These are phyloP conservation scores for Alsophila aescularia DNA, from an alignment of 2,888 invertebrate species.

Conservation along the genomic window DNA sequence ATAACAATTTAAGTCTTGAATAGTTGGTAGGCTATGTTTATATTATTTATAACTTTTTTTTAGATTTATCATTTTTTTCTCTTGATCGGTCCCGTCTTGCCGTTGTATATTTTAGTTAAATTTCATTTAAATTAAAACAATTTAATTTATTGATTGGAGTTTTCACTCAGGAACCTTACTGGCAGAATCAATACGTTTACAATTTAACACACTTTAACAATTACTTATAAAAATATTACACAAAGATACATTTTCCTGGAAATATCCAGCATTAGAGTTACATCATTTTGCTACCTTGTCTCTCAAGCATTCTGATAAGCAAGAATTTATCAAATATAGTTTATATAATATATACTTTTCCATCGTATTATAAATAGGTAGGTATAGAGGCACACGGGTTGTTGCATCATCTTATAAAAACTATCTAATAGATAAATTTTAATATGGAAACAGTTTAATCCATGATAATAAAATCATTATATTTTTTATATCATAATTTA, in stretches of 20 bases:
- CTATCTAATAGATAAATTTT: background rate
- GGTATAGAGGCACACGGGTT: background rate
- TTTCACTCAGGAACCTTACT: slow-evolving; percentile 26
- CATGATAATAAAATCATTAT: no score
- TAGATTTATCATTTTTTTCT: background rate
- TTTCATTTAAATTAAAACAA: no score
- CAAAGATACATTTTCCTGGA: slow-evolving; percentile 20
- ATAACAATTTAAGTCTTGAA: slow-evolving; percentile 8
- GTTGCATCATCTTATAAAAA: slow-evolving; percentile 4
- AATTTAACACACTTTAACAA: slow-evolving; percentile 17
- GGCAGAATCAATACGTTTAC: slow-evolving; percentile 19
- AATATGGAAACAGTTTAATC: background rate
- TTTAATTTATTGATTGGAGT: slow-evolving; percentile 1
- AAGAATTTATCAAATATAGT: no score
- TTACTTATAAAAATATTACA: slow-evolving; percentile 20
- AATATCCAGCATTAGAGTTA: slow-evolving; percentile 12
- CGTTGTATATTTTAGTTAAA: background rate
- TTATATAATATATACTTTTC: background rate
- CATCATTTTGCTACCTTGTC: slow-evolving; percentile 9
- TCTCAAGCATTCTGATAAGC: slow-evolving; percentile 4
- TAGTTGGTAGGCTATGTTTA: slow-evolving; percentile 5
- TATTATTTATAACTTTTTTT: slow-evolving; percentile 4
- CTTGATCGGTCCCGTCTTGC: slow-evolving; percentile 5
- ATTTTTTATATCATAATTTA: background rate
- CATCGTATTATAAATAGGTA: background rate